phyloP scores from a whole-genome alignment of 64 coral and sea anemone species.

The Trachythela sp. region DNA sequence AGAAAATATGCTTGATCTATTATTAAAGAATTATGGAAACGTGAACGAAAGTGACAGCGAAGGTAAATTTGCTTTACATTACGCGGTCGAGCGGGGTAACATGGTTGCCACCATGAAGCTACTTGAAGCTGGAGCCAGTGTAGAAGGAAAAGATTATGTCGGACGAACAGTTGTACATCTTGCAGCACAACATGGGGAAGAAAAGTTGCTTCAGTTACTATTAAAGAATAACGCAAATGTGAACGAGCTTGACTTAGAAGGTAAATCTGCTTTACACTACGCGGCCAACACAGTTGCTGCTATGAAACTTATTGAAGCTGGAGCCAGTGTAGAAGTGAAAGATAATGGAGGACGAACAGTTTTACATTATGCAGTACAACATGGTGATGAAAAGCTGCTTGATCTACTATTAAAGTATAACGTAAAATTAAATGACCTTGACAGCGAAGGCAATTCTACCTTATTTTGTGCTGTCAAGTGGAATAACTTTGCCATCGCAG shows the following conservation, averaged over 20 bases:
- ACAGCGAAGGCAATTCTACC: too few relatives aligned
- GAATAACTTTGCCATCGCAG: too few relatives aligned
- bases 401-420: too few relatives aligned
- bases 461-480: too few relatives aligned
- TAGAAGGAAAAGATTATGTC: not conserved
- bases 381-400: not conserved
- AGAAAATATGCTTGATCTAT: too few relatives aligned
- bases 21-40: not conserved
- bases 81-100: not conserved
- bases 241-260: too few relatives aligned
- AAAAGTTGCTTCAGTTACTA: not conserved
- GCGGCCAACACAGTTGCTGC: not conserved
- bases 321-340: not conserved
- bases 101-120: not conserved
- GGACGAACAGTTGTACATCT: conserved; percentile 25
- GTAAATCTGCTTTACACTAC: too few relatives aligned
- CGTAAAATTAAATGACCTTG: too few relatives aligned
- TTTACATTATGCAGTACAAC: conserved; percentile 9
- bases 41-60: not conserved
- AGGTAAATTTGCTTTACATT: too few relatives aligned
- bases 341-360: not conserved
- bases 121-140: not conserved
- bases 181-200: not conserved
- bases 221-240: conserved; percentile 8
- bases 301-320: not conserved